These are phyloP conservation scores for Electrophaes corylata DNA, from an alignment of 2,888 invertebrate species.

Conservation along the genomic window DNA sequence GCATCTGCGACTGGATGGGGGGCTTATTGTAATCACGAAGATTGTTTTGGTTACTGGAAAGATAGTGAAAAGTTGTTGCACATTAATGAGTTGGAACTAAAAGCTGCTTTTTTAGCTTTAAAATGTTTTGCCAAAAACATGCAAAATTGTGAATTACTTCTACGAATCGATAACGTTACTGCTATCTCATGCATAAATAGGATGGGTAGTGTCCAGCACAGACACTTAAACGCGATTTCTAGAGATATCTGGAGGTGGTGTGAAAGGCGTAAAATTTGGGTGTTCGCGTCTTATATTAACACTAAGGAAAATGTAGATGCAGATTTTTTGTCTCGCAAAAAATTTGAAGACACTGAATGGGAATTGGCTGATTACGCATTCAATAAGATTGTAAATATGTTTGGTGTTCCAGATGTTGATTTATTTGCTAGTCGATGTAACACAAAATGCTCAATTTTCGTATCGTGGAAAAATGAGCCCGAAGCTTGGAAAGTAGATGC, in stretches of 20 bases:
- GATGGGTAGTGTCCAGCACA: slow-evolving; percentile 31
- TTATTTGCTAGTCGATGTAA: slow-evolving; percentile 32
- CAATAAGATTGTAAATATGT: slow-evolving; percentile 9
- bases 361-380: slow-evolving; percentile 23
- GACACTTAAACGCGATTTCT: slow-evolving; percentile 24
- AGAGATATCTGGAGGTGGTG: slow-evolving; percentile 33
- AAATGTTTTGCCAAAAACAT: slow-evolving; percentile 1
- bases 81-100: slow-evolving; percentile 21
- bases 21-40: slow-evolving; percentile 11
- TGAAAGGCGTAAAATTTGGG: slow-evolving; percentile 19
- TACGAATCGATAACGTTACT: slow-evolving; percentile 35
- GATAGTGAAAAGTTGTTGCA: slow-evolving; percentile 5
- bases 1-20: slow-evolving; percentile 24
- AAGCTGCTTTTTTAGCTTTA: slow-evolving; percentile 7
- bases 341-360: slow-evolving; percentile 30
- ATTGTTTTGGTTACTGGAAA: slow-evolving; percentile 17
- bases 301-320: slow-evolving; percentile 27
- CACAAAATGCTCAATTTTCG: slow-evolving; percentile 30
- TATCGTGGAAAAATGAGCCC: slow-evolving; percentile 37
- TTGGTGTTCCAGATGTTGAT: slow-evolving; percentile 32
- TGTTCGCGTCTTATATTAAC: no score
- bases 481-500: slow-evolving; percentile 31
- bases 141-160: slow-evolving; percentile 25
- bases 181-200: slow-evolving; percentile 35
- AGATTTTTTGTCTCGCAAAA: slow-evolving; percentile 28